These are phyloP conservation scores for Eurystomus glaucurus DNA, from an alignment of 2,797 vertebrate species.

Conservation along the genomic window DNA sequence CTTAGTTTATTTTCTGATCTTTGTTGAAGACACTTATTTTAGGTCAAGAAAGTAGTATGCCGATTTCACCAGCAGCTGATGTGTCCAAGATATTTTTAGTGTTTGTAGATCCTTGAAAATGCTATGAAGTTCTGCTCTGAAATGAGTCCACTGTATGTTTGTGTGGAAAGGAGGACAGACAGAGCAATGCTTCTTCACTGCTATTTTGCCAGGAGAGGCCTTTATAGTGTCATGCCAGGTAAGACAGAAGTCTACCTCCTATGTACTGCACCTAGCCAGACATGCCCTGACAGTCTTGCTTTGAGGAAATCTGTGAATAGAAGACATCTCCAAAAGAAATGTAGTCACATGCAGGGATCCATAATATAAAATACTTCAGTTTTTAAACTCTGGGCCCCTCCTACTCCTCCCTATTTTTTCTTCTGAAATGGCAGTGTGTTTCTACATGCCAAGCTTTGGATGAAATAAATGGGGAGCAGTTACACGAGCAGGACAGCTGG, in stretches of 20 bases:
- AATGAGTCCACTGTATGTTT: slow-evolving; percentile 87
- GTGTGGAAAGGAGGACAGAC: slow-evolving; percentile 80
- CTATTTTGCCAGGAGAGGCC: slow-evolving; percentile 85
- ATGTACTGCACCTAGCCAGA: not conserved
- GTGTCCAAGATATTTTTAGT: not conserved
- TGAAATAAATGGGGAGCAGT: not conserved
- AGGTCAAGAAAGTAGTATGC: not conserved
- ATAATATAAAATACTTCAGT: not conserved
- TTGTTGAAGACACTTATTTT: not conserved
- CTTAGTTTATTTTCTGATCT: not conserved
- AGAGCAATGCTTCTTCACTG: slow-evolving; percentile 84
- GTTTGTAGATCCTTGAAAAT: not conserved
- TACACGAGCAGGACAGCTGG: not conserved
- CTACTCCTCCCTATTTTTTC: not conserved
- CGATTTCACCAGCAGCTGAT: not conserved
- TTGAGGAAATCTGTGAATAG: not conserved
- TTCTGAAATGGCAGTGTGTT: not conserved
- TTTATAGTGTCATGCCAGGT: slow-evolving; percentile 86
- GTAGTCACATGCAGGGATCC: not conserved
- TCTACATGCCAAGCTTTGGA: not conserved
- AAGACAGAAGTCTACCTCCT: not conserved
- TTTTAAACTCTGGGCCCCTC: not conserved
- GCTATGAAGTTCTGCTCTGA: slow-evolving; percentile 36
- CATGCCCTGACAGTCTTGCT: not conserved
- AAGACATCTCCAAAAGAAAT: not conserved